Evolutionary conservation across 2,888 invertebrate species (phyloP).

Genomic region (Barypeithes pellucidus): DNA sequence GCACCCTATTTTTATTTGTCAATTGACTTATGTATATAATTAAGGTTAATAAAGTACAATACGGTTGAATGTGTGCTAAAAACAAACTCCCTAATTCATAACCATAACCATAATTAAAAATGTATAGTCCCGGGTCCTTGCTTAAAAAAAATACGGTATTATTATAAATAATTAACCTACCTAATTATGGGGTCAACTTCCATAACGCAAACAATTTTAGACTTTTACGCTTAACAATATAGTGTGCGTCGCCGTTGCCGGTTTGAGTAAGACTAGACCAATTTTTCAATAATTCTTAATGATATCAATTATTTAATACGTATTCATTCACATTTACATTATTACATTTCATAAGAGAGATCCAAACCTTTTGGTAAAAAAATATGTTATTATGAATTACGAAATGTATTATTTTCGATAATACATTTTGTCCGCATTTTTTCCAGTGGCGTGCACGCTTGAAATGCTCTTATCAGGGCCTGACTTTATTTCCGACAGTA

Average conservation of each 20-base stretch:
- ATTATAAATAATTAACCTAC: conserved; percentile 26
- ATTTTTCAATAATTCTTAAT: conserved; percentile 42
- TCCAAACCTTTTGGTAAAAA: not conserved
- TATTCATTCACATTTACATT: not conserved
- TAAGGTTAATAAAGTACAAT: no score
- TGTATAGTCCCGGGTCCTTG: not conserved
- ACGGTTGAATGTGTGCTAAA: no score
- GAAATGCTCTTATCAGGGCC: no score
- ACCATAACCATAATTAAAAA: not conserved
- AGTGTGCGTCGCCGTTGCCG: conserved; percentile 5
- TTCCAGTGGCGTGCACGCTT: no score
- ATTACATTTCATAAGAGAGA: not conserved
- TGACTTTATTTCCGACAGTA: no score
- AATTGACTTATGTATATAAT: no score
- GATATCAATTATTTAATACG: conserved; percentile 24
- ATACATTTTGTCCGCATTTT: no score
- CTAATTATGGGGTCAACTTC: conserved; percentile 26
- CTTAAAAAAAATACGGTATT: not conserved
- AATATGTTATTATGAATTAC: not conserved
- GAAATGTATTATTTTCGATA: no score
- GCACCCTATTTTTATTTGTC: no score
- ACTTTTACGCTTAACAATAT: not conserved
- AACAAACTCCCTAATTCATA: not conserved
- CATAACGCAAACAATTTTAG: not conserved
- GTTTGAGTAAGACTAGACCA: conserved; percentile 24